These are phyloP conservation scores for Oryzias javanicus DNA, from an alignment of 2,113 vertebrate genomes.

Conservation along the genomic window DNA sequence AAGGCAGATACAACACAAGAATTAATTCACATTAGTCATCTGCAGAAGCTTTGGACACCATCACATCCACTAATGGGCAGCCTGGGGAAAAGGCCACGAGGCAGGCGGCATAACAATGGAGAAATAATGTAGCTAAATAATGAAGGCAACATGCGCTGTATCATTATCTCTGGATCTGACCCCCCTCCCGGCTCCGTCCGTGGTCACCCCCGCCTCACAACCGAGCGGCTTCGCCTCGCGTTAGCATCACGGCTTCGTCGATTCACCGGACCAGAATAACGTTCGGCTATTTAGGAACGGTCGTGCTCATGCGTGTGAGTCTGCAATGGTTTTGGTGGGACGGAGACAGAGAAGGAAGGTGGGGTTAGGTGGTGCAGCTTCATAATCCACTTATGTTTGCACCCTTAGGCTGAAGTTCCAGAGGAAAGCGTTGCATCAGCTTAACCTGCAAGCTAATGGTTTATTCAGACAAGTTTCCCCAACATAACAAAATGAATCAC, in stretches of 20 bases:
- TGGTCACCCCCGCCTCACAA: slow-evolving; percentile 16
- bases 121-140: slow-evolving; percentile 11
- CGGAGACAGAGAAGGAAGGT: slow-evolving; percentile 1
- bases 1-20: slow-evolving; percentile 24
- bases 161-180: slow-evolving; percentile 35
- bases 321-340: slow-evolving; percentile 9
- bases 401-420: slow-evolving; percentile 54
- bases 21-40: slow-evolving; percentile 50
- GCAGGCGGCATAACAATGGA: slow-evolving; percentile 22
- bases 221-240: slow-evolving; percentile 10
- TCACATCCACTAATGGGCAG: slow-evolving; percentile 48
- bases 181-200: slow-evolving; percentile 15
- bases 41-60: slow-evolving; percentile 34
- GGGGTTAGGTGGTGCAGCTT: slow-evolving; percentile 13
- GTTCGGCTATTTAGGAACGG: slow-evolving; percentile 3
- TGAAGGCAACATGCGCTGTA: slow-evolving; percentile 10
- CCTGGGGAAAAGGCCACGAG: slow-evolving; percentile 41
- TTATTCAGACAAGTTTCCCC: slow-evolving; percentile 34
- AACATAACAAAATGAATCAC: slow-evolving; percentile 42
- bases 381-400: slow-evolving; percentile 62
- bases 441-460: slow-evolving; percentile 53
- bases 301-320: slow-evolving; percentile 24
- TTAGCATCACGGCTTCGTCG: slow-evolving; percentile 26
- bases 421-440: slow-evolving; percentile 51
- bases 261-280: slow-evolving; percentile 1